These are phyloP conservation scores for Ammospiza nelsoni DNA, from an alignment of 2,113 vertebrate genomes.

Conservation along the genomic window DNA sequence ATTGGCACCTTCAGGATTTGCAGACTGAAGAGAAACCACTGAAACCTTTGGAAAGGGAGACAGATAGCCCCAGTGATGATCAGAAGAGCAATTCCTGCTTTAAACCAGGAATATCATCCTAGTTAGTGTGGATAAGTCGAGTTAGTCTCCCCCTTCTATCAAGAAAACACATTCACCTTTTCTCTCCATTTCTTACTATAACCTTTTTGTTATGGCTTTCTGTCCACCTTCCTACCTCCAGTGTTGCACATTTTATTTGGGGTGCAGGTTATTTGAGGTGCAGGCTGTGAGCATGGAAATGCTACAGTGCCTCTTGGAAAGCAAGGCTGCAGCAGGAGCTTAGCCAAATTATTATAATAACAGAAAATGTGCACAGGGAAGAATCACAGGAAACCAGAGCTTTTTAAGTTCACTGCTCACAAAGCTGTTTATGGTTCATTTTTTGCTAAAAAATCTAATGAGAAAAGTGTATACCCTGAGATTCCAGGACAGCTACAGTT, in stretches of 20 bases:
- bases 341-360: not conserved
- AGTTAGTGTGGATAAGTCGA: not conserved
- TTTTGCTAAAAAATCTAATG: not conserved
- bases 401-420: not conserved
- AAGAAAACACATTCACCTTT: not conserved
- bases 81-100: not conserved
- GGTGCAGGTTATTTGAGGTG: not conserved
- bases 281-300: not conserved
- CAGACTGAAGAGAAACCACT: not conserved
- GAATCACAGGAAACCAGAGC: not conserved
- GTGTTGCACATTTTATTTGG: not conserved
- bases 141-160: not conserved
- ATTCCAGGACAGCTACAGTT: not conserved
- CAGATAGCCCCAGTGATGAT: not conserved
- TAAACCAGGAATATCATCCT: not conserved
- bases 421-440: not conserved
- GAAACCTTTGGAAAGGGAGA: not conserved
- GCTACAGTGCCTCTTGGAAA: not conserved
- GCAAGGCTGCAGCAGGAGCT: not conserved
- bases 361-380: not conserved
- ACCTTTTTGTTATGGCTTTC: not conserved
- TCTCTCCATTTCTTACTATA: not conserved
- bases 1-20: not conserved
- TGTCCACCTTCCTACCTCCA: not conserved
- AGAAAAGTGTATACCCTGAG: not conserved